Percentiles rank a stretch among this genome's conserved stretches.
Conservation (phyloP, 2,797 vertebrate species). For the Helicolenus hilgendorfi region DNA sequence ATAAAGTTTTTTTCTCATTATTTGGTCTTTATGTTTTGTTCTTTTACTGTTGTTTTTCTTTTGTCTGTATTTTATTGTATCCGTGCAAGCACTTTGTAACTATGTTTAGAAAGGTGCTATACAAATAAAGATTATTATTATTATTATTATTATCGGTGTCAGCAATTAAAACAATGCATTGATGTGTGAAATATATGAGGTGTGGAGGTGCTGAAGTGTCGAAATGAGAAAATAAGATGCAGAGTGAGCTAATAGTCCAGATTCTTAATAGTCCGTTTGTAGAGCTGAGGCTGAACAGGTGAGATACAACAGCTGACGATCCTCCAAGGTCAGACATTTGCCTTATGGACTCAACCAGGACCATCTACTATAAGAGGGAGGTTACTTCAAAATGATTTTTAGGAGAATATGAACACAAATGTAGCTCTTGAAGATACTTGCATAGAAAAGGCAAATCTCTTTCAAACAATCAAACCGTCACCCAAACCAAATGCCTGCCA, state of each 20-base stretch:
- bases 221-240: not conserved
- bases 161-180: not conserved
- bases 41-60: too few relatives aligned
- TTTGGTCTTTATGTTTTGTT: too few relatives aligned
- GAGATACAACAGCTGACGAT: not conserved
- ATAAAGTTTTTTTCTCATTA: too few relatives aligned
- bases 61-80: too few relatives aligned
- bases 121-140: too few relatives aligned
- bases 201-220: not conserved
- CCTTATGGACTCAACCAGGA: not conserved
- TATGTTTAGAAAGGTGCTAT: too few relatives aligned
- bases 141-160: not conserved
- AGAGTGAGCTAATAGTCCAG: not conserved
- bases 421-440: not conserved
- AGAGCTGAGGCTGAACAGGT: not conserved
- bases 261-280: not conserved
- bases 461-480: not conserved
- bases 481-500: not conserved
- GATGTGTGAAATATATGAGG: not conserved
- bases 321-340: not conserved
- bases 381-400: not conserved
- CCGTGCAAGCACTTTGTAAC: too few relatives aligned
- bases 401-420: not conserved
- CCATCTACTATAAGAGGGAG: not conserved
- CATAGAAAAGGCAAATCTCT: not conserved